Percentiles rank a stretch among this genome's conserved stretches.
Conservation (phyloP, 2,797 vertebrate genomes). For the Catostomus latipinnis region DNA sequence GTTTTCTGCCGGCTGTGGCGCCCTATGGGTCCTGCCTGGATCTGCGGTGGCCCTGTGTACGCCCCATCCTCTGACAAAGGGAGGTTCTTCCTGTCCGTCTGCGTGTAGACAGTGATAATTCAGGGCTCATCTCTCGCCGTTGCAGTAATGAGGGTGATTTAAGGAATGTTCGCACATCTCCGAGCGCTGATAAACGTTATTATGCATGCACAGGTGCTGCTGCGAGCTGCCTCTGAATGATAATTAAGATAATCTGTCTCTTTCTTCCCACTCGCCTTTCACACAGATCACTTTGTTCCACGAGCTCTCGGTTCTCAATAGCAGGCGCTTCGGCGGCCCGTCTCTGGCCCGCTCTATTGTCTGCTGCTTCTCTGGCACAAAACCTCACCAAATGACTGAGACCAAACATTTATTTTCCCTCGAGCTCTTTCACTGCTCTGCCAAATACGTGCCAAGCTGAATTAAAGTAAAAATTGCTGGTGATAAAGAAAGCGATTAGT, state of each 20-base stretch:
- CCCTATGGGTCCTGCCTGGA: constrained; percentile 8
- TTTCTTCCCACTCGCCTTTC: constrained; percentile 68
- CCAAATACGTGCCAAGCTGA: constrained; percentile 80
- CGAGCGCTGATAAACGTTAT: constrained; percentile 83
- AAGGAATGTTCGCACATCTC: constrained; percentile 83
- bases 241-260: constrained; percentile 87
- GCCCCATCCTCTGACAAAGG: constrained; percentile 10
- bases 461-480: constrained; percentile 72
- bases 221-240: constrained; percentile 82
- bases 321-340: constrained; percentile 69
- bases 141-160: constrained; percentile 82
- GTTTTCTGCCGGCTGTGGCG: not conserved
- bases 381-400: constrained; percentile 81
- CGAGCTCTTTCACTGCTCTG: constrained; percentile 71
- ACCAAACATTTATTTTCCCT: constrained; percentile 77
- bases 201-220: constrained; percentile 87
- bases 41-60: not conserved
- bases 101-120: constrained; percentile 47
- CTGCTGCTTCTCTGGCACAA: constrained; percentile 76
- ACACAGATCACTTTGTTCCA: constrained; percentile 84
- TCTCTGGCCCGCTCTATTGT: constrained; percentile 73
- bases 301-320: constrained; percentile 83
- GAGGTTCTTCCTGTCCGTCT: constrained; percentile 1
- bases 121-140: constrained; percentile 81
- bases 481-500: constrained; percentile 69